Base-by-base conservation (phyloP, 2,113 vertebrate genomes). In the Amazona vittata region DNA sequence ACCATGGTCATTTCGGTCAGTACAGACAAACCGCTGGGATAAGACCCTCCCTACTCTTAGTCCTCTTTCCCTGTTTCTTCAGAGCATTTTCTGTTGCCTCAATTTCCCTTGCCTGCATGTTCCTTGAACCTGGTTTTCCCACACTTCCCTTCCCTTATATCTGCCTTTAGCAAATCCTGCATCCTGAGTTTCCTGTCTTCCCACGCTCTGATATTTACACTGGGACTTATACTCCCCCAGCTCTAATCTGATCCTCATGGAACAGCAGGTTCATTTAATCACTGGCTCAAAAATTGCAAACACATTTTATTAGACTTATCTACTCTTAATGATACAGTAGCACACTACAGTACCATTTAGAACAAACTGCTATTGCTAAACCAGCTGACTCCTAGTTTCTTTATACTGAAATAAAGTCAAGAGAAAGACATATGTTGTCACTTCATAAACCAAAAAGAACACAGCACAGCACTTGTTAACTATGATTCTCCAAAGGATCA, bases 181-280 rank as follows among this genome's bases (percentile, higher is more conserved):
- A 86, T 93, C 75, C 85, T 17, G 55, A 85, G 25, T 43, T 78
- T 94, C 24, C 65, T 57, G 50, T 15, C 62, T 16, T 93, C 94
- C 96, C 86, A 97, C 33, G 0, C 88, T 64, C 76, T 77, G 88
- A 37, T 96, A 93, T 83, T 97, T 96, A 93, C 60, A 15, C n/a
- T 53, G 85, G 75, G 67, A 96, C 79, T 90, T 94, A 26, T 12
- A 84, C 57, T 19, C 77, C 74, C 84, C 62, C 69, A 82, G 53
- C 49, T 94, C 89, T 94, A 87, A 96, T 96, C 86, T 92, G 89
- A 92, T 94, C 86, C 90, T 93, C 77, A 37, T 65, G 71, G 79
- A 96, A 95, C 92, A 94, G 78, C 80, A 93, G 83, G 65, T 91
- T 94, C 83, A 92, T 91, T 97, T 96, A 96, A 97, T 96, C 96